A percentile compares a stretch with the other conserved stretches of the same genome.
Conservation (phyloP, 2,113 vertebrate genomes). For the Pithys albifrons region DNA sequence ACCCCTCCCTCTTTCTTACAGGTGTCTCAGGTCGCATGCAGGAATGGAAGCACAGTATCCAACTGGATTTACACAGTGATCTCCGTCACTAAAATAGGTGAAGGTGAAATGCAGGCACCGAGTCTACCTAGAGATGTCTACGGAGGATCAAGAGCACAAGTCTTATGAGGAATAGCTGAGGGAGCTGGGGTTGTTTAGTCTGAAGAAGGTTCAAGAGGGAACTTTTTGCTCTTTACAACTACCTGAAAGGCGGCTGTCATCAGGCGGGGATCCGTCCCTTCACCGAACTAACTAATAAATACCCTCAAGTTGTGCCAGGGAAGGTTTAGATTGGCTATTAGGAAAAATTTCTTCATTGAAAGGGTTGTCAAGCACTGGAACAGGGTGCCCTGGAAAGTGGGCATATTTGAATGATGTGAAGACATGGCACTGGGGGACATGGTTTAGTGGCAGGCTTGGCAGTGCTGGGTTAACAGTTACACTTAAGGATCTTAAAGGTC, state of each 20-base stretch:
- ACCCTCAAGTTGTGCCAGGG: neutral
- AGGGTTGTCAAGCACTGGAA: neutral
- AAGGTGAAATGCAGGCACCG: neutral
- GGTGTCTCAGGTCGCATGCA: neutral
- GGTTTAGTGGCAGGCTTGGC: neutral
- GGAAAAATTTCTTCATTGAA: neutral
- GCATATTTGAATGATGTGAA: neutral
- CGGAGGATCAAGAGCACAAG: neutral
- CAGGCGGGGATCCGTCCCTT: neutral
- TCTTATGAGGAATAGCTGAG: neutral
- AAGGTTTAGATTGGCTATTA: neutral
- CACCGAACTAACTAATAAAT: neutral
- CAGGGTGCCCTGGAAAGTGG: neutral
- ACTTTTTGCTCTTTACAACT: neutral
- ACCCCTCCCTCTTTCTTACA: rapidly evolving
- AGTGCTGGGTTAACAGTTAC: neutral
- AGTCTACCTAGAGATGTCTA: neutral
- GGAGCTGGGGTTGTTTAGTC: neutral
- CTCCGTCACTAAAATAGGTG: neutral
- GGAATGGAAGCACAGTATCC: neutral
- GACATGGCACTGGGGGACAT: no score
- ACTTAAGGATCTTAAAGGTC: neutral
- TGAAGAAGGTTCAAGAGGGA: neutral
- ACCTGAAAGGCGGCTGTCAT: neutral
- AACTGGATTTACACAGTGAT: neutral